Evolutionary conservation across 2,113 vertebrate species (phyloP), one percentile per base, ranked within the genome.

Genomic region (Tautogolabrus adspersus): DNA sequence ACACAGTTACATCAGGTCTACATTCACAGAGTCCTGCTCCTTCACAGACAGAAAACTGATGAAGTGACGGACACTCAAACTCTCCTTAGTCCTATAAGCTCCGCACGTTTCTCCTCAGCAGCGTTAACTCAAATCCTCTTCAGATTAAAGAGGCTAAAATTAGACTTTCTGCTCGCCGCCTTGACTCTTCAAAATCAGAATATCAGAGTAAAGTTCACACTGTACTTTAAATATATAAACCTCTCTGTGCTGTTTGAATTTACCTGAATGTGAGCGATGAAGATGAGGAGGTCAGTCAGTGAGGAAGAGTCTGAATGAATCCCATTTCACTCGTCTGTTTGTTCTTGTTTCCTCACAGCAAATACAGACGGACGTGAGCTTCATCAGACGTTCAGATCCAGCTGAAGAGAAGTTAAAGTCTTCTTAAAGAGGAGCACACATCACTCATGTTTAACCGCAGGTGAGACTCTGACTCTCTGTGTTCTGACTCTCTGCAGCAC

Each of bases 121-220:
- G 71, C 5, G 71, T 74, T 62, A 30, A 68, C 79, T 81, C 64
- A 83, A 88, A 92, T 88, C 89, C 89, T 60, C 60, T 52, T 18
- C 61, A 82, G 89, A 89, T 91, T 88, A 86, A 22, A 30, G 16
- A 11, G 0, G 40, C 86, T 87, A 83, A 88, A 84, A 70, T 81
- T 87, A 88, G 91, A 75, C 15, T 73, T 78, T 10, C 47, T 64
- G 2, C 56, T 22, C 5, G 6, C 26, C 46, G 10, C 64, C 52
- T 1, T 34, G 30, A 69, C 80, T 72, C 8, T 23, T 66, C 64
- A 26, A 83, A 47, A 59, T 71, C 13, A 23, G 6, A 0, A 26
- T 64, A 21, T 34, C 10, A 15, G 0, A 40, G 19, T 9, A n/a
- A 52, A 52, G 8, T n/a, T 52, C 49, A 52, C 6, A 16, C 47